Percentiles rank a stretch among this genome's conserved stretches.
phyloP scores from a whole-genome alignment of 1,140 invertebrate species.

The Pseudomyrmex pallidus region DNA sequence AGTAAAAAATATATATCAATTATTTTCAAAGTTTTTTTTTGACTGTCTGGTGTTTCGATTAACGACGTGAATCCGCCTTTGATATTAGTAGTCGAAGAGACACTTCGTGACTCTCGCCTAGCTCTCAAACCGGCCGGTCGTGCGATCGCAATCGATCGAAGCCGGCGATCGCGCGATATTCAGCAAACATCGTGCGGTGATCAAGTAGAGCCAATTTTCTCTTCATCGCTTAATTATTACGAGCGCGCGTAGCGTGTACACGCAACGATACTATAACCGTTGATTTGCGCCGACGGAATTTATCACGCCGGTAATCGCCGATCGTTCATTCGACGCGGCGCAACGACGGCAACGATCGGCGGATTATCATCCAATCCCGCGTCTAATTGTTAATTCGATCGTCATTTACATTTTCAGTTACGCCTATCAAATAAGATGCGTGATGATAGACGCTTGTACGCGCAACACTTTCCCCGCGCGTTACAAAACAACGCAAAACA shows the following conservation, averaged over 20 bases:
- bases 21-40: background rate
- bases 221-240: conserved; percentile 81
- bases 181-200: conserved; percentile 27
- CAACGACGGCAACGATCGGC: conserved; percentile 60
- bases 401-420: conserved; percentile 80
- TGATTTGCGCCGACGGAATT: conserved; percentile 77
- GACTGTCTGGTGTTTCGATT: background rate
- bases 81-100: conserved; percentile 5
- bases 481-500: background rate
- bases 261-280: conserved; percentile 72
- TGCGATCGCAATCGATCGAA: conserved; percentile 49
- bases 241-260: conserved; percentile 62
- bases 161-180: conserved; percentile 62
- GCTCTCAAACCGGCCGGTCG: background rate
- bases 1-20: background rate
- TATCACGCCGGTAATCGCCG: conserved; percentile 79
- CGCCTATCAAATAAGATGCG: conserved; percentile 29
- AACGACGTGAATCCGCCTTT: background rate
- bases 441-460: background rate
- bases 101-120: background rate
- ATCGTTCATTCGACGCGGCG: conserved; percentile 78
- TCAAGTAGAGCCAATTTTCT: conserved; percentile 63
- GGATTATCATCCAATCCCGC: conserved; percentile 71
- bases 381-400: conserved; percentile 71
- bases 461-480: background rate